phyloP scores from a whole-genome alignment of 2,888 invertebrate species.

The Ethmia dodecea region DNA sequence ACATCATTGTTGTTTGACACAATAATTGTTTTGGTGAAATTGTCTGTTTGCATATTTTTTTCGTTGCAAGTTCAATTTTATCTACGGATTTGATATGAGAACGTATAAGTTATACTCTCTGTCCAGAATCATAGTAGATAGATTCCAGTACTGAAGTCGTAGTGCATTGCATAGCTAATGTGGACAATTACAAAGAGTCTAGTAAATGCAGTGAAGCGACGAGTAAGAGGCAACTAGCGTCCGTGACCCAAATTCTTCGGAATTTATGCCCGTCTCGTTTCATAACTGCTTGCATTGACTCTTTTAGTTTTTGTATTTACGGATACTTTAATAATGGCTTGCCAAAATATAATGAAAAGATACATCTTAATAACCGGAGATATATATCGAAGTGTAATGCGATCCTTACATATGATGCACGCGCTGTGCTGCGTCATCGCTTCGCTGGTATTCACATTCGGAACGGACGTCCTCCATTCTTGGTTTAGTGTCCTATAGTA shows the following conservation, averaged over 20 bases:
- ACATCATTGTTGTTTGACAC: constrained; percentile 8
- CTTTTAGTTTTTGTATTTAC: too few species aligned
- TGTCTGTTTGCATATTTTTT: neutral
- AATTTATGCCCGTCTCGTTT: constrained; percentile 51
- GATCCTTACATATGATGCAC: constrained; percentile 31
- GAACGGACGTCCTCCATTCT: constrained; percentile 57
- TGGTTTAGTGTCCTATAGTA: constrained; percentile 46
- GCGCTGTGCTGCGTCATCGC: constrained; percentile 37
- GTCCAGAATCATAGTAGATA: neutral
- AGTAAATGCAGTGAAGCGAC: constrained; percentile 61
- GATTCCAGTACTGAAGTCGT: constrained; percentile 3
- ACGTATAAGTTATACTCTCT: too few species aligned
- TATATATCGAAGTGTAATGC: constrained; percentile 19
- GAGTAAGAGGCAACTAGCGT: constrained; percentile 62
- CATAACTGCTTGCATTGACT: constrained; percentile 44
- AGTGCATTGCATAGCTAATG: constrained; percentile 26
- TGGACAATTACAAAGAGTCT: constrained; percentile 46
- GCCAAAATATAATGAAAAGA: too few species aligned
- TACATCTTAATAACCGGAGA: too few species aligned
- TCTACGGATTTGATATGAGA: too few species aligned
- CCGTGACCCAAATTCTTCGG: constrained; percentile 65
- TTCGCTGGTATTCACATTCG: constrained; percentile 41
- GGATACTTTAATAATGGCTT: too few species aligned
- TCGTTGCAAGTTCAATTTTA: neutral
- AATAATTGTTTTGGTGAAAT: constrained; percentile 4